phyloP scores from a whole-genome alignment of 2,888 invertebrate species.

The Sinohyriopsis cumingii region DNA sequence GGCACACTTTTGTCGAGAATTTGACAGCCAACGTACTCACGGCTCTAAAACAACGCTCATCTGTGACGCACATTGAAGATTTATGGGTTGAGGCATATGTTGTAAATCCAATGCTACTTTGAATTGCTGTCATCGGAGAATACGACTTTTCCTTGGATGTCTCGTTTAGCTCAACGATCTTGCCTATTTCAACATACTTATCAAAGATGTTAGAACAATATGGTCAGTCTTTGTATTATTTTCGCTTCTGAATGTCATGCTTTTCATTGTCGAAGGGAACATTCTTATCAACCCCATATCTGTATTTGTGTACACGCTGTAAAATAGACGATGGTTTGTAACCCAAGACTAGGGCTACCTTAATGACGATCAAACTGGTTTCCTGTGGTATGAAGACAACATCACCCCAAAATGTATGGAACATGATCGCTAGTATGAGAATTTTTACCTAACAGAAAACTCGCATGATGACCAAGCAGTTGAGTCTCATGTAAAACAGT shows the following conservation, averaged over 20 bases:
- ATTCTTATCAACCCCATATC: constrained; percentile 7
- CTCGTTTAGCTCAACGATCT: constrained; percentile 1
- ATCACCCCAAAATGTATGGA: constrained; percentile 9
- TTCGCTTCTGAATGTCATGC: constrained; percentile 6
- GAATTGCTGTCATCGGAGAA: neutral
- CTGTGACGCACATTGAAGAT: constrained; percentile 7
- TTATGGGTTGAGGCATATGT: constrained; percentile 4
- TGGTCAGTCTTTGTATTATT: neutral
- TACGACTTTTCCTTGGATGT: neutral
- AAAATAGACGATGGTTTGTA: constrained; percentile 9
- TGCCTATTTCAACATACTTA: constrained; percentile 2
- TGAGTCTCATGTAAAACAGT: no score
- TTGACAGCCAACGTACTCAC: no score
- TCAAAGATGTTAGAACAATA: constrained; percentile 1
- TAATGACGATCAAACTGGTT: constrained; percentile 18
- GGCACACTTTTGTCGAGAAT: no score
- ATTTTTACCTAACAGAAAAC: no score
- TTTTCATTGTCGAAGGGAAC: neutral
- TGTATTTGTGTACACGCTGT: constrained; percentile 12
- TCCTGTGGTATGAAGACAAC: constrained; percentile 15
- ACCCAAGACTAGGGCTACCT: constrained; percentile 21
- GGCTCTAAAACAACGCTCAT: constrained; percentile 2
- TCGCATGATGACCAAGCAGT: no score
- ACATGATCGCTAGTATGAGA: no score
- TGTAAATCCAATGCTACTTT: neutral